Evolutionary conservation across 2,113 vertebrate species (phyloP).

Genomic region (Canis aureus): DNA sequence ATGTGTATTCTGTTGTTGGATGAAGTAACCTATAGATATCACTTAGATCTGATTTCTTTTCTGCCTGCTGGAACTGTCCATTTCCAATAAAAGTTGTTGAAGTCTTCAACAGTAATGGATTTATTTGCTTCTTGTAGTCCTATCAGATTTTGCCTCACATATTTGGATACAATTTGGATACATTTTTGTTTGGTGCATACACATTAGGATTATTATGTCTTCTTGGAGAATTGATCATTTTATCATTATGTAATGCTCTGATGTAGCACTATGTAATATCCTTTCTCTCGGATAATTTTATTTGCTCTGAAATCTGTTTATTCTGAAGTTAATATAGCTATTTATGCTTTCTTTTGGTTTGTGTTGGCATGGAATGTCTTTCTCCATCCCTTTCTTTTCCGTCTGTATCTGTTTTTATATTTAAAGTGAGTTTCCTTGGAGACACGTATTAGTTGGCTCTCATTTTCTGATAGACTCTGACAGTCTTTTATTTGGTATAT

Average conservation of each 20-base stretch:
- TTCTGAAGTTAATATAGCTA: background rate
- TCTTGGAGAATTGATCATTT: background rate
- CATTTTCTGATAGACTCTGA: background rate
- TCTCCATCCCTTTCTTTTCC: background rate
- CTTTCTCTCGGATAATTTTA: background rate
- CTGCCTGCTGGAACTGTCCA: background rate
- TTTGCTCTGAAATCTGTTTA: background rate
- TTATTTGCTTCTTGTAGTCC: background rate
- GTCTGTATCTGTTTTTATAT: background rate
- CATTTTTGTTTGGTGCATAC: background rate
- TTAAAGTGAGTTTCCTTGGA: background rate
- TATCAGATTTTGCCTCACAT: background rate
- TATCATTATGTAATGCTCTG: background rate
- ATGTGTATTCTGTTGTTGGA: background rate
- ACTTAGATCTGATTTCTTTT: background rate
- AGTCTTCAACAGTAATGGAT: background rate
- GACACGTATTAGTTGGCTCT: background rate
- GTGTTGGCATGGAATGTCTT: background rate
- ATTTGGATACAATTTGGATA: background rate
- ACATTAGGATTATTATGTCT: background rate
- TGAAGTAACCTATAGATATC: background rate
- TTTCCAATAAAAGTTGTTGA: background rate
- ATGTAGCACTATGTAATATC: background rate
- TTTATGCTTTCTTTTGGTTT: background rate
- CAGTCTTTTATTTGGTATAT: background rate